These are phyloP conservation scores for Xestia sexstrigata DNA, from an alignment of 2,888 invertebrate genomes.

Conservation along the genomic window DNA sequence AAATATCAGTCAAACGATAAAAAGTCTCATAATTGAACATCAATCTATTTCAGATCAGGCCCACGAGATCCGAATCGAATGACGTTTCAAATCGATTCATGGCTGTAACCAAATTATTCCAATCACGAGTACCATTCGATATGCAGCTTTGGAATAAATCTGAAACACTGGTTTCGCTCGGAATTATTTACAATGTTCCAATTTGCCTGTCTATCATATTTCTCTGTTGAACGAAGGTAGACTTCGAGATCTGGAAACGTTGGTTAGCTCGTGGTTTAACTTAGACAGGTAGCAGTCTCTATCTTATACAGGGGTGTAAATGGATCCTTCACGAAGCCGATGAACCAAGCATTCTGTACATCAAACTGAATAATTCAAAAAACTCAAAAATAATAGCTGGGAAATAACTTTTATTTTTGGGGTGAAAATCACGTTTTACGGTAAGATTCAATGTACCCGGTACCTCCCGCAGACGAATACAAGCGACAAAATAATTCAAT, in stretches of 20 bases:
- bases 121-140: constrained; percentile 47
- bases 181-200: constrained; percentile 23
- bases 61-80: constrained; percentile 61
- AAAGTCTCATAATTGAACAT: constrained; percentile 59
- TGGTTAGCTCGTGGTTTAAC: background rate
- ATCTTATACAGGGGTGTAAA: too few species aligned
- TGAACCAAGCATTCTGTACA: too few species aligned
- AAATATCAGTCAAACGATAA: constrained; percentile 27
- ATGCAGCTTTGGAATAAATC: constrained; percentile 44
- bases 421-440: too few species aligned
- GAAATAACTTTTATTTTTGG: too few species aligned
- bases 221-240: background rate
- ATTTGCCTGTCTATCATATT: constrained; percentile 24
- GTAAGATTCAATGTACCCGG: too few species aligned
- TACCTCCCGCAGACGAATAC: background rate
- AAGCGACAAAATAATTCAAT: constrained; percentile 28
- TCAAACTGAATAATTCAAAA: too few species aligned
- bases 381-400: too few species aligned
- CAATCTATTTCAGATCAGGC: constrained; percentile 58
- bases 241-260: background rate
- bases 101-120: constrained; percentile 56
- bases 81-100: constrained; percentile 62
- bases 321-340: too few species aligned
- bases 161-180: constrained; percentile 28
- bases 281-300: background rate